A percentile compares a stretch with the other conserved stretches of the same genome.
These are phyloP conservation scores for Hemiscyllium ocellatum DNA, from an alignment of 2,113 vertebrate genomes.

Conservation along the genomic window DNA sequence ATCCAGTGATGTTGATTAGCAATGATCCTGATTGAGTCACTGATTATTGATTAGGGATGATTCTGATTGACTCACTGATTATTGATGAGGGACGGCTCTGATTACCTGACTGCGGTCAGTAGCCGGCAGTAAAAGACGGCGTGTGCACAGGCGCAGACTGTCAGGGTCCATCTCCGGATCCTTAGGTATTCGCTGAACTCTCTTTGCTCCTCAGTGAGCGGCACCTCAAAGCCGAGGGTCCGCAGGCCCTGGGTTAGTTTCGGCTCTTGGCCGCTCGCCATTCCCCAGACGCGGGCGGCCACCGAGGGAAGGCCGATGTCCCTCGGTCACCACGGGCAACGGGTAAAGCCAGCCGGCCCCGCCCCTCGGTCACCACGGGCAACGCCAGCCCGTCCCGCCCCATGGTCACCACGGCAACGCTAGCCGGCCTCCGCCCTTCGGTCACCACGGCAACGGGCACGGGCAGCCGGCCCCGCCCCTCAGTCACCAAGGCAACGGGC, in stretches of 20 bases:
- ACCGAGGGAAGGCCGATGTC: neutral
- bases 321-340: neutral
- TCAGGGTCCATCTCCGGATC: conserved; percentile 46
- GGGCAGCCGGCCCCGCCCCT: neutral
- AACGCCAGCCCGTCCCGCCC: no score
- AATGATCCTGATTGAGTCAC: neutral
- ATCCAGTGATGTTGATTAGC: neutral
- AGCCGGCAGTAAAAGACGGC: conserved; percentile 59
- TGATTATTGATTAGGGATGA: neutral
- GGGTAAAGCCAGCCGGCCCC: neutral
- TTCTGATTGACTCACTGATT: neutral
- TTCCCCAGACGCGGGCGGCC: neutral
- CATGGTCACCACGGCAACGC: neutral
- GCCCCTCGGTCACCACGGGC: neutral
- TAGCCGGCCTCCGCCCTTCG: no score
- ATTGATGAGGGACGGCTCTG: neutral
- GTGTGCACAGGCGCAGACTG: conserved; percentile 56
- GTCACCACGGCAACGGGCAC: neutral
- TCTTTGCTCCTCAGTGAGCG: conserved; percentile 47
- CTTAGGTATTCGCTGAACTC: conserved; percentile 45
- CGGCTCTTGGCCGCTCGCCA: neutral
- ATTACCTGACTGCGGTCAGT: conserved; percentile 52
- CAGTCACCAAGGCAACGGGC: neutral
- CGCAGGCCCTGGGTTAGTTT: conserved; percentile 47
- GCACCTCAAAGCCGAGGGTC: conserved; percentile 52